Evolutionary conservation across 1,140 invertebrate species (phyloP), one percentile per base, ranked within the genome.

Genomic region (Scylla paramamosain): DNA sequence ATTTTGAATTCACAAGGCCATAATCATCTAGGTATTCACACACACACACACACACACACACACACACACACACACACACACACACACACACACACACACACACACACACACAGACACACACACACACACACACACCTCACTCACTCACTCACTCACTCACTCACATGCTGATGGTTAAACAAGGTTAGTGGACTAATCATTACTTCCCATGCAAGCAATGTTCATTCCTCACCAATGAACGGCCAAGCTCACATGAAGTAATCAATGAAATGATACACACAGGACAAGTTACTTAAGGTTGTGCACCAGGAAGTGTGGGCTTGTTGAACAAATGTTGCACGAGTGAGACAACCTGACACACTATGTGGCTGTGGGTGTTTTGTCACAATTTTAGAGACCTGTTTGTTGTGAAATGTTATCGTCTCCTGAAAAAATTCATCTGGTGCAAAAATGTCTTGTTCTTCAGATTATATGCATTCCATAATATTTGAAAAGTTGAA

Each of bases 1-100:
- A 91, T 91, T 91, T 91, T 91, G 89, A 91, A 52, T 91, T 91
- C 20, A 91, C 89, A 91, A 91, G 89, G 89, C 89, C 52, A 52
- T 77, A n/a, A n/a, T 77, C 67, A 77, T 77, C 67, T 77, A 25
- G 67, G 67, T 77, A 7, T 29, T 48, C 89, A n/a, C 45, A 12
- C 25, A 48, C 52, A 46, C 45, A 32, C 86, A 10, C 25, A 20
- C 45, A 91, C 2, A n/a, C 45, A 52, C 2, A 20, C n/a, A 52
- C 45, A 32, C 31, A 32, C 86, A 91, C 89, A 52, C 31, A 52
- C 46, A 91, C 89, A 48, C 89, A n/a, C 89, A 91, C 45, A 77
- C 67, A 77, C 20, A n/a, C 12, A 20, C 12, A 59, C 52, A 59
- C 12, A 59, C 52, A 59, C 52, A 59, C 52, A 59, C 52, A 39